Evolutionary conservation across 1,140 invertebrate genomes (phyloP), one percentile per base, ranked within the genome.

Genomic region (Zelostemma sp.): DNA sequence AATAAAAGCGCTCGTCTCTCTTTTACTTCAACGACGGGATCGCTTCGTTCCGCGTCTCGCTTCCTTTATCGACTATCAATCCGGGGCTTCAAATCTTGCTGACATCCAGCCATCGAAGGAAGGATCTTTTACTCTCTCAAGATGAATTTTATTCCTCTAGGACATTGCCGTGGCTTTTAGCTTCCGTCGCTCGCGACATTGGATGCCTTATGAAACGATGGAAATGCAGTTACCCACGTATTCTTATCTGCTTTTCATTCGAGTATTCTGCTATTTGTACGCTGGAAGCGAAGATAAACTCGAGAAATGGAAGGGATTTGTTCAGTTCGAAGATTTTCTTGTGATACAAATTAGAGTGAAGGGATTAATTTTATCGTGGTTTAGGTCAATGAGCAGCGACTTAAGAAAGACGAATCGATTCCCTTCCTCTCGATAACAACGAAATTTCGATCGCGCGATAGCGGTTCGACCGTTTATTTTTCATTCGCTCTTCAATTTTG

Each of bases 41-140:
- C 48, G 47, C 49, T 56, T 35, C 21, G 48, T 21, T 14, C 16
- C 35, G 35, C 45, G 31, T 60, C 66, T 15, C 59, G 33, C 56
- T 72, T 70, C 56, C 65, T 77, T 77, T 77, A 75, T 75, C 72
- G 72, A 48, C 73, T 68, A 77, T 75, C 75, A 77, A 77, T 75
- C 63, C 38, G 45, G 50, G 17, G 53, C 47, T 60, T 73, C 66
- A 66, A 75, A 73, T 75, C 65, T 68, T 64, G 71, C 64, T 68
- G 65, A 74, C 71, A 54, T 67, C 56, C 35, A 61, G 60, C 53
- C 58, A 35, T 47, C 64, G 60, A 54, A 25, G 43, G 53, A 50
- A n/a, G 51, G 45, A 61, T 67, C 58, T 59, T 60, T 66, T 51
- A 9, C 53, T 66, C 14, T 46, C 19, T 21, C 48, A 15, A 59